phyloP scores from a whole-genome alignment of 2,797 vertebrate genomes.

The Pristis pectinata region DNA sequence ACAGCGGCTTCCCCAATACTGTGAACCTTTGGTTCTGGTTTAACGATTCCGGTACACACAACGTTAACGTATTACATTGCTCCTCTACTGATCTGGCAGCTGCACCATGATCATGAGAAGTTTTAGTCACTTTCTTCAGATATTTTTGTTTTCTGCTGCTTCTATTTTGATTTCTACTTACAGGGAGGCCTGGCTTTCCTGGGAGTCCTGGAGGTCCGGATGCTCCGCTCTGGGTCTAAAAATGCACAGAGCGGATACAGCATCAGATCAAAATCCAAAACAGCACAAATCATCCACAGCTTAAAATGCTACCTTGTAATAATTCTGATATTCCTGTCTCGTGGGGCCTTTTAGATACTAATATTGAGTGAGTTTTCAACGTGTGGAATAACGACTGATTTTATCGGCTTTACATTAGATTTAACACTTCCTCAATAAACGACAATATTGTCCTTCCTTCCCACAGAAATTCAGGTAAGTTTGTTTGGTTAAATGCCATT shows the following conservation, averaged over 20 bases:
- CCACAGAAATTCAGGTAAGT: background rate
- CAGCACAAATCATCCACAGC: background rate
- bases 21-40: background rate
- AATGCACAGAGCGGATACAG: background rate
- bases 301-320: background rate
- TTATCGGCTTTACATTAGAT: background rate
- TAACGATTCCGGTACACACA: background rate
- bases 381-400: background rate
- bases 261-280: background rate
- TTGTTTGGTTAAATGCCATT: background rate
- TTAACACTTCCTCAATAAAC: background rate
- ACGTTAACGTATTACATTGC: background rate
- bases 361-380: background rate
- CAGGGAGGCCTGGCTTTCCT: constrained; percentile 67
- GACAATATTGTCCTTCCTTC: background rate
- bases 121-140: background rate
- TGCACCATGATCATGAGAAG: background rate
- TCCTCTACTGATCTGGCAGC: background rate
- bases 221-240: constrained; percentile 64
- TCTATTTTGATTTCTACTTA: constrained; percentile 48
- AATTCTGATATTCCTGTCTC: background rate
- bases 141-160: background rate
- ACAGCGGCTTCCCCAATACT: background rate
- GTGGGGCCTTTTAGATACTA: background rate
- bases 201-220: constrained; percentile 66